Evolutionary conservation across 2,113 vertebrate species (phyloP).

Genomic region (Anolis sagrei): DNA sequence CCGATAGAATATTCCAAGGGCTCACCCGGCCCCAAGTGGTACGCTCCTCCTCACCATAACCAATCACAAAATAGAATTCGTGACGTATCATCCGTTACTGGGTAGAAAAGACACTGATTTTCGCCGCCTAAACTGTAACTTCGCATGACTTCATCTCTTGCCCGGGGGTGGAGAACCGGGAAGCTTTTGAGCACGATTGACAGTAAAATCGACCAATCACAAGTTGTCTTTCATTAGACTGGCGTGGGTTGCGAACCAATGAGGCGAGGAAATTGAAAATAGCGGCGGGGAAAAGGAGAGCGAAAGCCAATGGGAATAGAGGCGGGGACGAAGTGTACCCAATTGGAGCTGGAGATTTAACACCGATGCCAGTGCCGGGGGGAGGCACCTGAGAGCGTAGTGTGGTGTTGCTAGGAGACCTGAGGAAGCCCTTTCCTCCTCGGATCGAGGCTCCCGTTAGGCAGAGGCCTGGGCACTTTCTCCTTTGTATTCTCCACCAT

Average conservation of each 20-base stretch:
- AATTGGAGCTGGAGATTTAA: background rate
- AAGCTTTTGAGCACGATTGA: background rate
- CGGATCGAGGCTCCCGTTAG: too few species aligned
- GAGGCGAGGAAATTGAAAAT: background rate
- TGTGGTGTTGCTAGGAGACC: conserved; percentile 20
- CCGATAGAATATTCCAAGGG: background rate
- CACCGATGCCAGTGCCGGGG: background rate
- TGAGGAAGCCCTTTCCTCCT: background rate
- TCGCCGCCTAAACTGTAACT: background rate
- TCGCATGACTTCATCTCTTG: conserved; percentile 19
- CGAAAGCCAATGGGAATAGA: conserved; percentile 19
- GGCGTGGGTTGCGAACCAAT: background rate
- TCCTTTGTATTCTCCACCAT: too few species aligned
- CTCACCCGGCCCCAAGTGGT: background rate
- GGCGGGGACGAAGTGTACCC: background rate
- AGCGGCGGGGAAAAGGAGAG: background rate
- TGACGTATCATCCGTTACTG: fast-evolving
- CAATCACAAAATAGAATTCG: conserved; percentile 52
- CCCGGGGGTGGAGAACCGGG: background rate
- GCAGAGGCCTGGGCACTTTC: too few species aligned
- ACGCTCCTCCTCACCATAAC: background rate
- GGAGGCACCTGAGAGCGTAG: too few species aligned
- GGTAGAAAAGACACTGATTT: background rate
- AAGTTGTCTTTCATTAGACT: background rate
- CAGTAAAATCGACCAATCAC: background rate